Evolutionary conservation across 1,140 invertebrate genomes (phyloP).

Genomic region (Sycophila sp.): DNA sequence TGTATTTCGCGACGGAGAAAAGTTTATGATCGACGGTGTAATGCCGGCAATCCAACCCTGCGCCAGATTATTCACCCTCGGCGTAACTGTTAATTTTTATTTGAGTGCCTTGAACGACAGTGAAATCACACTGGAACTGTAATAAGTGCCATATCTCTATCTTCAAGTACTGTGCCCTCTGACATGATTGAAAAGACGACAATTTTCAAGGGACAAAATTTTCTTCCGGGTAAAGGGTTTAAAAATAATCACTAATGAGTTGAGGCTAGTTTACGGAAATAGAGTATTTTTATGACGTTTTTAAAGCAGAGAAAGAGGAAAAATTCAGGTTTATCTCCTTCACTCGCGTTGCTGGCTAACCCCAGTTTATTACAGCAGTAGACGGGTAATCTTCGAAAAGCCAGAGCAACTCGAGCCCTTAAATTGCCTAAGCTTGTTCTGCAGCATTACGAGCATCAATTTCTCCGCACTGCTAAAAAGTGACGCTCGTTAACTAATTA

Average conservation of each 20-base stretch:
- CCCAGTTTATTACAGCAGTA: neutral
- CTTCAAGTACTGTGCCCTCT: no score
- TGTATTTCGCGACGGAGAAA: neutral
- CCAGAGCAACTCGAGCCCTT: neutral
- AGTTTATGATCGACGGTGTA: neutral
- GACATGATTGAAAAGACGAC: no score
- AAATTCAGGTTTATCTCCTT: slow-evolving; percentile 11
- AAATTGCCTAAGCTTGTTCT: neutral
- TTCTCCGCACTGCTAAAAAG: neutral
- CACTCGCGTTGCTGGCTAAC: neutral
- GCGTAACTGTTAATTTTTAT: no score
- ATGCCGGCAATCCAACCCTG: neutral
- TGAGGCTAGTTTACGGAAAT: neutral
- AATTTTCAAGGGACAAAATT: no score
- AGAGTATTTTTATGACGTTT: neutral
- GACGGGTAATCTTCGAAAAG: neutral
- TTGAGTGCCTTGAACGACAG: no score
- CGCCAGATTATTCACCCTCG: neutral
- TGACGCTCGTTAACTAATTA: neutral
- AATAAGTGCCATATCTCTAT: no score
- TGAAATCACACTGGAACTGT: no score
- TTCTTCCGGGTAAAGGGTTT: no score
- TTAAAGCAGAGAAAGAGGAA: neutral
- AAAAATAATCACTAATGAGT: neutral
- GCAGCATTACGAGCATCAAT: neutral